Conservation (phyloP, 2,113 vertebrate species). For the Perccottus glenii region DNA sequence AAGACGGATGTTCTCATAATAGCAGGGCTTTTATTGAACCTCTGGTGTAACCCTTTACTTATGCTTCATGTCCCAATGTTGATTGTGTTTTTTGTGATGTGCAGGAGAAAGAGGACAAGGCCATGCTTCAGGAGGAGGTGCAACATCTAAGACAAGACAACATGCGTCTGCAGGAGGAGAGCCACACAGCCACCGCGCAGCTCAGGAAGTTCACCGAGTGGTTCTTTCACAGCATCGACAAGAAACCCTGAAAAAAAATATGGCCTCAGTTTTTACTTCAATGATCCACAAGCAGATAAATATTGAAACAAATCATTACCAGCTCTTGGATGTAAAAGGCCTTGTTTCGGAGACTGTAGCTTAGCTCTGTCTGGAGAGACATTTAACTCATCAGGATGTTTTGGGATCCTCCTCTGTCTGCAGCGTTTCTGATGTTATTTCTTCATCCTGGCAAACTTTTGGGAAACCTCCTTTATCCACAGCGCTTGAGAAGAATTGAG, state of each 20-base stretch:
- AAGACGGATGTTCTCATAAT: slow-evolving; percentile 56
- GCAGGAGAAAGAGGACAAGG: slow-evolving; percentile 98
- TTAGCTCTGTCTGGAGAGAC: neutral
- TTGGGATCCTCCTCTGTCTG: slow-evolving; percentile 27
- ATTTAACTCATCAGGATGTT: slow-evolving; percentile 36
- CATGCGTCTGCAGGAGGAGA: slow-evolving; percentile 95
- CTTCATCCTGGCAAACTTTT: slow-evolving; percentile 41
- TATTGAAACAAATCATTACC: slow-evolving; percentile 35
- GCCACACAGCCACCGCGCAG: slow-evolving; percentile 91
- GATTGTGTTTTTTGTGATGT: slow-evolving; percentile 17
- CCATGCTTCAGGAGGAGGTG: slow-evolving; percentile 93
- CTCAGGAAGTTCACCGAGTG: slow-evolving; percentile 97
- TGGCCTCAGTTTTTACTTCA: slow-evolving; percentile 34
- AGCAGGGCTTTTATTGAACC: slow-evolving; percentile 45
- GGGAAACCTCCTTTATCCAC: slow-evolving; percentile 46
- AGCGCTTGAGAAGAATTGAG: slow-evolving; percentile 36
- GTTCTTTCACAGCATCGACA: slow-evolving; percentile 96
- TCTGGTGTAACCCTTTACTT: slow-evolving; percentile 38
- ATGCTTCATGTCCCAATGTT: slow-evolving; percentile 15
- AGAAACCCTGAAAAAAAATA: slow-evolving; percentile 80
- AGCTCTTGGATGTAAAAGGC: slow-evolving; percentile 10
- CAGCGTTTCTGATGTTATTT: slow-evolving; percentile 15
- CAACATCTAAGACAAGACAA: slow-evolving; percentile 95
- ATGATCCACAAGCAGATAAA: slow-evolving; percentile 40
- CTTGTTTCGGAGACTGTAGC: neutral